Evolutionary conservation across 2,888 invertebrate genomes (phyloP), one percentile per base, ranked within the genome.

Genomic region (Sericinus montela): DNA sequence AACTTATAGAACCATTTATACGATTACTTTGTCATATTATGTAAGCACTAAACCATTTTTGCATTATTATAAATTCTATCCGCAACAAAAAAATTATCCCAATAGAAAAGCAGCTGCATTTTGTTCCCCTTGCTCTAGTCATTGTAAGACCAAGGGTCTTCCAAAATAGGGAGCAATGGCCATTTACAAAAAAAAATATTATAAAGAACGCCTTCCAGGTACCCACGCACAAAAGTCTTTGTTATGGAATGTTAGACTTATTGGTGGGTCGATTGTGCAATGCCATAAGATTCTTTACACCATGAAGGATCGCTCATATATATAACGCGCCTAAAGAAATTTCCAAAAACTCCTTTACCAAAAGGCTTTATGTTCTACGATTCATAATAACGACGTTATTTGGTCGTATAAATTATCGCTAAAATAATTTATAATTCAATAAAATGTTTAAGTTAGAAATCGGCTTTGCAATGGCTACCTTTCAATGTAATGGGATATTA

Each of bases 51-150:
- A 25, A 16, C 37, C 25, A 51, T 67, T 73, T 79, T 75, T 50
- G 75, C 76, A 72, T 77, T 71, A 66, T 63, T 73, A 61, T 72
- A 69, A 72, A 69, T 72, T 73, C 63, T 60, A 67, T 59, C 51
- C 51, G 57, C 57, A 48, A 62, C 65, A 61, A 69, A 67, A 68
- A 70, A 60, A 77, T 73, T 73, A 72, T 66, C 69, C 58, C 63
- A 68, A 75, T 76, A 78, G 75, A 75, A 82, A 82, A 76, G 81
- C 88, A 88, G 88, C 88, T 87, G 88, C 87, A 80, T 72, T 65
- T 72, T 61, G 72, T 66, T 75, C 81, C 85, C 81, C 83, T 80
- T 76, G 59, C 62, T 77, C 72, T 77, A 75, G 80, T 80, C 75
- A 84, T 85, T 85, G 83, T 86, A 76, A 76, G 72, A 62, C 75